These are phyloP conservation scores for Azorinus chamasolen DNA, from an alignment of 2,888 invertebrate species.

Conservation along the genomic window DNA sequence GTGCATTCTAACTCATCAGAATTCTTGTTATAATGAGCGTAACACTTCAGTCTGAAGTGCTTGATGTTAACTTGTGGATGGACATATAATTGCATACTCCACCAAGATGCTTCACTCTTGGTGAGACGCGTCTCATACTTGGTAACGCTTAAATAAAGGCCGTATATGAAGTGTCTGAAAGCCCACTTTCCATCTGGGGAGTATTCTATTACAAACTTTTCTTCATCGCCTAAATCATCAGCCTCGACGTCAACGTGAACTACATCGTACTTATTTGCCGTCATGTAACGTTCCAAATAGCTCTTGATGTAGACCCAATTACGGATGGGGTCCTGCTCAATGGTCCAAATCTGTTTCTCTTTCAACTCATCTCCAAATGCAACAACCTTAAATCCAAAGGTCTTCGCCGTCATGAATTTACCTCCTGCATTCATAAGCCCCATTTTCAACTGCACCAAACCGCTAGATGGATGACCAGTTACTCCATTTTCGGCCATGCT, in stretches of 20 bases:
- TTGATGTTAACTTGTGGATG: conserved; percentile 97
- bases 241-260: conserved; percentile 99
- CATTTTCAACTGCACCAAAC: conserved; percentile 92
- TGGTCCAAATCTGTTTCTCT: conserved; percentile 97
- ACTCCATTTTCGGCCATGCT: conserved; percentile 70
- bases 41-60: conserved; percentile 96
- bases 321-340: conserved; percentile 89
- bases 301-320: conserved; percentile 87
- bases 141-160: conserved; percentile 95
- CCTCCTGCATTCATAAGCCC: conserved; percentile 95
- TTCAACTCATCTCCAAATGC: conserved; percentile 97
- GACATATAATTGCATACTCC: conserved; percentile 97
- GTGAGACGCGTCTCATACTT: conserved; percentile 95
- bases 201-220: conserved; percentile 94
- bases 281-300: conserved; percentile 94
- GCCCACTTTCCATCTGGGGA: conserved; percentile 92
- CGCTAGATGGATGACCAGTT: conserved; percentile 56
- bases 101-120: conserved; percentile 91
- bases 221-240: conserved; percentile 91
- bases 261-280: conserved; percentile 98
- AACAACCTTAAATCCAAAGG: conserved; percentile 99
- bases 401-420: conserved; percentile 97
- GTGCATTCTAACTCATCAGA: conserved; percentile 90
- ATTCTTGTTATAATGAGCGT: conserved; percentile 93
- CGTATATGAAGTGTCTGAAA: conserved; percentile 89